phyloP scores from a whole-genome alignment of 1,140 invertebrate genomes.

The Pachypsylla venusta region DNA sequence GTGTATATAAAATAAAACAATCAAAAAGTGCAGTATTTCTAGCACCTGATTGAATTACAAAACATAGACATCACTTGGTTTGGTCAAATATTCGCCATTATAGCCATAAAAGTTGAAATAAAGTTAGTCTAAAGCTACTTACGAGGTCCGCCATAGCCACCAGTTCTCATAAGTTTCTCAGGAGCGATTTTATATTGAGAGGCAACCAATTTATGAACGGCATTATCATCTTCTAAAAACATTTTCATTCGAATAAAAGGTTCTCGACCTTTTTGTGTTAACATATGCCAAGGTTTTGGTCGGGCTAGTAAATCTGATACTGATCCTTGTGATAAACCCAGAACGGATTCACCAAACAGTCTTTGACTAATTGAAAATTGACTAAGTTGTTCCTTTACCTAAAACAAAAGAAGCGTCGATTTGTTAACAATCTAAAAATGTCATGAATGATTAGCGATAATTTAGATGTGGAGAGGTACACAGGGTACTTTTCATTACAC shows the following conservation, averaged over 20 bases:
- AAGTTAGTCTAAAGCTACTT: no score
- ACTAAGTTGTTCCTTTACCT: constrained; percentile 91
- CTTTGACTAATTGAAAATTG: constrained; percentile 98
- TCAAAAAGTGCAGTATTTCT: no score
- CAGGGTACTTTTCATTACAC: no score
- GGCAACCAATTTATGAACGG: constrained; percentile 88
- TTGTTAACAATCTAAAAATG: no score
- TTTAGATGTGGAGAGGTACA: no score
- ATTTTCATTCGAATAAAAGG: constrained; percentile 97
- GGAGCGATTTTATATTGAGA: constrained; percentile 96
- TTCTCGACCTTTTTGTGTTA: constrained; percentile 83
- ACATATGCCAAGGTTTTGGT: constrained; percentile 94
- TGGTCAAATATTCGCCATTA: not conserved
- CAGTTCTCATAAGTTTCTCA: constrained; percentile 87
- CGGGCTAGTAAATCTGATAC: constrained; percentile 87
- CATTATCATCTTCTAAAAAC: constrained; percentile 93
- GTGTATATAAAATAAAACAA: no score
- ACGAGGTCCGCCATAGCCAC: constrained; percentile 75
- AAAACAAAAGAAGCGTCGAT: no score
- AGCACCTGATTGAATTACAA: no score
- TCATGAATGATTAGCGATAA: no score
- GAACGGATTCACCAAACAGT: constrained; percentile 91
- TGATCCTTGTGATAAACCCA: constrained; percentile 90
- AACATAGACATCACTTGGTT: no score
- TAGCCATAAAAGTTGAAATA: not conserved